A percentile compares a stretch with the other conserved stretches of the same genome.
Evolutionary conservation across 2,888 invertebrate genomes (phyloP).

Genomic region (Lysandra bellargus): DNA sequence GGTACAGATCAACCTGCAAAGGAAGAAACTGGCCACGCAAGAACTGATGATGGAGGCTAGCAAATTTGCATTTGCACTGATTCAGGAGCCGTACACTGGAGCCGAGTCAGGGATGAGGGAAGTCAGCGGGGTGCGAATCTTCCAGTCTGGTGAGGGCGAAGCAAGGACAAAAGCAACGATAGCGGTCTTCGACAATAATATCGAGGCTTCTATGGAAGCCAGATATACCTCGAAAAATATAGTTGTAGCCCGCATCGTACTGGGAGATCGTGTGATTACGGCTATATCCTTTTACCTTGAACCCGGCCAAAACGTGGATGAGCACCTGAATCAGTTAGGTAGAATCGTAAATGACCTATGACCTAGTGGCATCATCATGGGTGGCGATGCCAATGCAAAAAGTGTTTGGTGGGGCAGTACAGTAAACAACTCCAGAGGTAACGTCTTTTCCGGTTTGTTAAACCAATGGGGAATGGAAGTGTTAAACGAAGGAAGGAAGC

Average conservation of each 20-base stretch:
- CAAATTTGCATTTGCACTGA: neutral
- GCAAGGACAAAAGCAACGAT: neutral
- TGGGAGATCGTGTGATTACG: neutral
- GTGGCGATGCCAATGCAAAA: conserved; percentile 11
- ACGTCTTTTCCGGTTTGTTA: neutral
- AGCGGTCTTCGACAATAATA: neutral
- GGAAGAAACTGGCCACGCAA: too few species aligned
- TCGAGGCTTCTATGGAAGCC: neutral
- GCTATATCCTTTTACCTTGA: conserved; percentile 1
- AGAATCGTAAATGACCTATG: neutral
- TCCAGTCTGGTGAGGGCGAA: neutral
- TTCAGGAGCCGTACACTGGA: neutral
- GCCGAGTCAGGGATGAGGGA: neutral
- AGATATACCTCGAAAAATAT: neutral
- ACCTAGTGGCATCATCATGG: neutral
- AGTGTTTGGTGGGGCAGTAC: conserved; percentile 21
- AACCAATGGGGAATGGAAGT: neutral
- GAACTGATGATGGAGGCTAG: too few species aligned
- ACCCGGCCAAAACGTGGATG: neutral
- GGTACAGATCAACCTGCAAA: too few species aligned
- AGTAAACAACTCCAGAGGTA: neutral
- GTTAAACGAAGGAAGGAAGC: neutral
- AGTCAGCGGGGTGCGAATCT: neutral
- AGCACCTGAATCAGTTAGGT: neutral
- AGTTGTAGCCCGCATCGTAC: neutral